Evolutionary conservation across 2,888 invertebrate species (phyloP), one percentile per base, ranked within the genome.

Genomic region (Melolontha melolontha): DNA sequence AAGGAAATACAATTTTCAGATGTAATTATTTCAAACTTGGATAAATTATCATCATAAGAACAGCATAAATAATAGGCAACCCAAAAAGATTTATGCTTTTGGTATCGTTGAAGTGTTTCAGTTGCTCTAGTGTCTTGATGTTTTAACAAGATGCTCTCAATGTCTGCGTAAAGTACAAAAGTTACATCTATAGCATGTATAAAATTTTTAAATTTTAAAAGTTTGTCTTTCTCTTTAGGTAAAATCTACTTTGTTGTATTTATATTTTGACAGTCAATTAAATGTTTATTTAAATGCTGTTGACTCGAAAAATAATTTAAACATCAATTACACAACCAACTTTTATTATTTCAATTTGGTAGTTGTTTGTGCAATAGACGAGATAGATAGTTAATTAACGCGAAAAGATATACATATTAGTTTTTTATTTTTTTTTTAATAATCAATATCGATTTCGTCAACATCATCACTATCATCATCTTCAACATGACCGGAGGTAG

Each of bases 61-160:
- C 76, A 76, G 52, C 74, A 71, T 5, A 77, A 62, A 72, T 75
- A 76, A 49, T 72, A 76, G 2, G 70, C 75, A 12, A 72, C 70
- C 64, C 72, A 72, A 55, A 67, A 74, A 6, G 69, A 66, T 17
- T 59, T 12, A 54, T 72, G 70, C 50, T 55, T 34, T 14, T 66
- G 64, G 59, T 52, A 72, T 54, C 16, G 52, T 62, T 54, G 6
- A n/a, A 29, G 29, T 11, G 54, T n/a, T 54, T 6, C 12, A 12
- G 54, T 39, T 12, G 34, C 29, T 29, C 6, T 29, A 29, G 6
- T 6, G 6, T 29, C 29, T 29, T 5, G 6, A 29, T 29, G 29
- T 29, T 29, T 29, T 4, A 29, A 29, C 6, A 29, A 29, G 6
- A 29, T 29, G 6, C 29, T 29, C 6, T 29, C 29, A 29, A 29